Evolutionary conservation across 2,113 vertebrate species (phyloP).

Genomic region (Regulus satrapa): DNA sequence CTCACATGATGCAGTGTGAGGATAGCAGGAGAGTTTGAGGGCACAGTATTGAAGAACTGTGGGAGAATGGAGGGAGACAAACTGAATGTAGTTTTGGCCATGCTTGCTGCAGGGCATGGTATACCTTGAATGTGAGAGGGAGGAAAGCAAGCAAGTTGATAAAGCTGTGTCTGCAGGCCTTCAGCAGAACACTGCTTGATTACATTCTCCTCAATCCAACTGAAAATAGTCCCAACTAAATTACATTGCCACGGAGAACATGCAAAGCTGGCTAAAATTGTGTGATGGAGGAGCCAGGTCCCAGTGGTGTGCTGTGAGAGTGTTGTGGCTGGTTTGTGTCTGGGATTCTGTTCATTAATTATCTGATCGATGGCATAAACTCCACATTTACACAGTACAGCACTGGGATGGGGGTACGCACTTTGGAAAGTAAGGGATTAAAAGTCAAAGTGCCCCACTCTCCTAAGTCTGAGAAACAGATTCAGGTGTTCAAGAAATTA

Average conservation of each 20-base stretch:
- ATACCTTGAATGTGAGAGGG: not conserved
- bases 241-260: not conserved
- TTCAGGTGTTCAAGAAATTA: not conserved
- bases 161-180: not conserved
- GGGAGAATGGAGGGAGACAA: not conserved
- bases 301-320: not conserved
- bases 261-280: not conserved
- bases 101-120: not conserved
- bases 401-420: not conserved
- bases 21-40: not conserved
- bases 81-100: fast-evolving
- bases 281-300: not conserved
- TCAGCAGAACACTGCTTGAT: not conserved
- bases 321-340: not conserved
- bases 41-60: not conserved
- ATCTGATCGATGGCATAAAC: not conserved
- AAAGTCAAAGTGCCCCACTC: not conserved
- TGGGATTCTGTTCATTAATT: not conserved
- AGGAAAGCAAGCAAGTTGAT: fast-evolving
- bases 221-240: not conserved
- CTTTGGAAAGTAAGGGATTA: not conserved
- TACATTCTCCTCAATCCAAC: not conserved
- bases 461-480: not conserved
- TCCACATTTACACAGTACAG: not conserved
- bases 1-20: not conserved